Evolutionary conservation across 2,113 vertebrate species (phyloP), one percentile per base, ranked within the genome.

Genomic region (Paraplagusia blochii): DNA sequence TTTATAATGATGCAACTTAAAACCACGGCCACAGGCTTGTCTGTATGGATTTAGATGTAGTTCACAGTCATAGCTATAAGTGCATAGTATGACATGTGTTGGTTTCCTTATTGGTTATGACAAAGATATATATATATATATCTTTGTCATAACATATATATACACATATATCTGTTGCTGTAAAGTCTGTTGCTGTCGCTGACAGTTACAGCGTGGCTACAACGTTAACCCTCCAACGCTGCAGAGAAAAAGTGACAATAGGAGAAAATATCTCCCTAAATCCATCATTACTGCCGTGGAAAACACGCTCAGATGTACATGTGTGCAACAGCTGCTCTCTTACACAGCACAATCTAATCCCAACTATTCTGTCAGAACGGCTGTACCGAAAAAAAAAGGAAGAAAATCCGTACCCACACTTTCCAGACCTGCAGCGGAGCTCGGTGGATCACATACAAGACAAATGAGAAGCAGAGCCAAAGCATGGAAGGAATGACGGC

Each of bases 341-440:
- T 57, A 69, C 57, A 69, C 48, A 70, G 40, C 53, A 17, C 54
- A 54, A 72, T 72, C 39, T 73, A 74, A 68, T 76, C 57, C 19
- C 9, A 53, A 65, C 53, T 58, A 29, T 66, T 69, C 74, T 53
- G 74, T 76, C 53, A 75, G 34, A 77, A 59, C 55, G 39, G 54
- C 39, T 48, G 44, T 29, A 62, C 22, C 22, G 6, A 29, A 29
- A 29, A 29, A 29, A 29, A 29, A 29, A 29, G 6, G 45, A 73
- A 52, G 48, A 58, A 54, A 69, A 58, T 11, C 47, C 42, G 44
- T 43, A 54, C 58, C 60, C 54, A 72, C 74, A 67, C 68, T 80
- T 82, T 82, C 68, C 81, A 83, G 79, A 80, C 69, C 59, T 66
- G 79, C 76, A 47, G 72, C 47, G 36, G 60, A 62, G 64, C 75